A percentile compares a stretch with the other conserved stretches of the same genome.
Conservation (phyloP, 2,113 vertebrate species). For the Scatophagus argus region DNA sequence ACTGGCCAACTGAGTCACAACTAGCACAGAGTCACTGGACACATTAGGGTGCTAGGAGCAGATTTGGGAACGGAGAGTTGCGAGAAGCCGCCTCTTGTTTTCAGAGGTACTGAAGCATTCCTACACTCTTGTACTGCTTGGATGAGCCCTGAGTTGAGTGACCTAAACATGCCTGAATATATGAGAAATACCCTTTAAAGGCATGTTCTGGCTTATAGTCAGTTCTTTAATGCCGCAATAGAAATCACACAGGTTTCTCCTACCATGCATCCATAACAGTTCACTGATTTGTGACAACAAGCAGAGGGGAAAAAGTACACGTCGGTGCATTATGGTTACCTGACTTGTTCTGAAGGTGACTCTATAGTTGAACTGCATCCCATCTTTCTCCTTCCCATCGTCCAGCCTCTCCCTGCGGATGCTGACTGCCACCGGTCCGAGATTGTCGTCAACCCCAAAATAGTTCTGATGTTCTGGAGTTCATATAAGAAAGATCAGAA, state of each 20-base stretch:
- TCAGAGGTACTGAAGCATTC: constrained; percentile 39
- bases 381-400: constrained; percentile 95
- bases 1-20: constrained; percentile 42
- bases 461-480: constrained; percentile 96
- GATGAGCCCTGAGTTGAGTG: constrained; percentile 38
- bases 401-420: constrained; percentile 94
- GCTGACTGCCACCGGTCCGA: constrained; percentile 96
- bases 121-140: constrained; percentile 38
- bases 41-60: constrained; percentile 36
- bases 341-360: constrained; percentile 97
- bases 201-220: constrained; percentile 1
- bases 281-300: not conserved
- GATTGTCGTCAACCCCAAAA: constrained; percentile 95
- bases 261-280: constrained; percentile 9
- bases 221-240: not conserved
- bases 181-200: constrained; percentile 43
- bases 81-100: constrained; percentile 39
- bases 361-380: constrained; percentile 94
- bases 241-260: constrained; percentile 27
- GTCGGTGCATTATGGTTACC: constrained; percentile 80
- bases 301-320: constrained; percentile 1
- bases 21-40: constrained; percentile 36
- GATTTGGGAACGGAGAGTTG: constrained; percentile 26
- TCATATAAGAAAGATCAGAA: not conserved
- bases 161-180: constrained; percentile 34